Evolutionary conservation across 2,888 invertebrate species (phyloP), one percentile per base, ranked within the genome.

Genomic region (Iphiclides podalirius): DNA sequence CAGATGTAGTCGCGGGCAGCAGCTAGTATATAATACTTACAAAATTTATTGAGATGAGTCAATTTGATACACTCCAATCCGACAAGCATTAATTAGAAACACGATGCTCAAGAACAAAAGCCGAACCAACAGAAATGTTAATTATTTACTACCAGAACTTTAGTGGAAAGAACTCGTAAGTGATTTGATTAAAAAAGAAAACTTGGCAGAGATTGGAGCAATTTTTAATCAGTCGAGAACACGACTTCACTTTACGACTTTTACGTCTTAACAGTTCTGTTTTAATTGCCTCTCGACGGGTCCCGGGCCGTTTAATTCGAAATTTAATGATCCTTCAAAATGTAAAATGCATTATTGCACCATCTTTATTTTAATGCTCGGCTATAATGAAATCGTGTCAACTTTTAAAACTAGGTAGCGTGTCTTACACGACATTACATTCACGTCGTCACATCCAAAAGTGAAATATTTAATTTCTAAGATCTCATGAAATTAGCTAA

Each of bases 311-410:
- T 77, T 79, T 85, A 85, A 82, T 85, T 78, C 75, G 80, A 77
- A 75, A 79, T 84, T 86, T 85, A 85, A 87, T 82, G 84, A 85
- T 79, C 76, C 82, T 82, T 83, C 77, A 85, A 84, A 83, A 84
- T 83, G 82, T 85, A 75, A 83, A 83, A 81, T 81, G 84, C 83
- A 86, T 82, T 83, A 81, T 75, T 81, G 82, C 83, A 79, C 72
- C 76, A 79, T 80, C 77, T 83, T 82, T 75, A 75, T 78, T 80
- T 81, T 75, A 81, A 69, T 71, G 71, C 69, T 67, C 54, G 61
- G 63, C 63, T 66, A 73, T 71, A 69, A n/a, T n/a, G n/a, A 70
- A 71, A 75, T 71, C 68, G 61, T 60, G 58, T 58, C n/a, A n/a
- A n/a, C n/a, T n/a, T n/a, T n/a, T 56, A 55, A 49, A 54, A 65